phyloP scores from a whole-genome alignment of 2,888 invertebrate genomes.

The Creontiades dilutus region DNA sequence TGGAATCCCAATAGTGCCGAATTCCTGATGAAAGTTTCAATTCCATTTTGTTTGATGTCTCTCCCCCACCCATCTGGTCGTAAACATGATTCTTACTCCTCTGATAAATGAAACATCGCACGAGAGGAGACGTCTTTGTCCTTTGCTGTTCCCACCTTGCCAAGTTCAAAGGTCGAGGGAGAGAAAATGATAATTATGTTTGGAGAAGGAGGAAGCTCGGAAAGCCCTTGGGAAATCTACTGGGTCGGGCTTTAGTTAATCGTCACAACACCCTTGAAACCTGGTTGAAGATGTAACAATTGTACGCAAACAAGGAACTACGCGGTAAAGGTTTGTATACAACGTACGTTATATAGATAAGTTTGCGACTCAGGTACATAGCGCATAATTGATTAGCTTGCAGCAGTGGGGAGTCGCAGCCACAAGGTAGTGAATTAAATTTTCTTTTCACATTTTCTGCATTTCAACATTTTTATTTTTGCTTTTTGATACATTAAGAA shows the following conservation, averaged over 20 bases:
- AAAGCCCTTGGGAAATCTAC: slow-evolving; percentile 48
- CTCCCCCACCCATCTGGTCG: neutral
- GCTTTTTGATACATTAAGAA: too few species aligned
- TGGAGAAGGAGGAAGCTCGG: neutral
- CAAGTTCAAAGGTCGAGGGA: slow-evolving; percentile 45
- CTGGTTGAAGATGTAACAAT: slow-evolving; percentile 17
- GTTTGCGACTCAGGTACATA: too few species aligned
- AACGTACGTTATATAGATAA: too few species aligned
- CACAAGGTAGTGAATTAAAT: too few species aligned
- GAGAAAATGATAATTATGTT: slow-evolving; percentile 61
- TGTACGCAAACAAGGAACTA: neutral
- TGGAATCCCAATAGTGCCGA: too few species aligned
- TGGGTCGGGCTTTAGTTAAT: slow-evolving; percentile 42
- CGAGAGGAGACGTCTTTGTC: slow-evolving; percentile 47
- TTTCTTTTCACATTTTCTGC: too few species aligned
- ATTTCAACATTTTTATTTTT: too few species aligned
- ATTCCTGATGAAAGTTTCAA: too few species aligned
- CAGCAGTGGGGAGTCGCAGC: too few species aligned
- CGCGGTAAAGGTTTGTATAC: neutral
- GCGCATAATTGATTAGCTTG: too few species aligned
- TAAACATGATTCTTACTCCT: slow-evolving; percentile 3
- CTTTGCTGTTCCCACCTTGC: neutral
- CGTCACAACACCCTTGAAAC: slow-evolving; percentile 41
- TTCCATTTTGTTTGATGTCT: neutral
- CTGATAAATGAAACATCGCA: slow-evolving; percentile 57